Base-by-base conservation (phyloP, 2,113 vertebrate genomes). In the Caranx melampygus region DNA sequence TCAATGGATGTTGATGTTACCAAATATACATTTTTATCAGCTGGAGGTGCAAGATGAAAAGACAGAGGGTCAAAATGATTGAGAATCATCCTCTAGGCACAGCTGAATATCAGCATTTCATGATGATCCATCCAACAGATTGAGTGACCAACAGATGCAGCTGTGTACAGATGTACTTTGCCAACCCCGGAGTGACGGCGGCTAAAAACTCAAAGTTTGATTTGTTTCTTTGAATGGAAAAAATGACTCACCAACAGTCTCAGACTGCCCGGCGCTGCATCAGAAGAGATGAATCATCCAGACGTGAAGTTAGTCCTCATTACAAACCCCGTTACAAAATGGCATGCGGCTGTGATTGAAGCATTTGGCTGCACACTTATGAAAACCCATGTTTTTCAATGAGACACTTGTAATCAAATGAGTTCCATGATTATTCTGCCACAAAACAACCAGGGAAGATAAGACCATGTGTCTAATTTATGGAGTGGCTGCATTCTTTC, bases 361-460 rank as follows among this genome's bases (percentile, higher is more conserved):
- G 71, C 81, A 40, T 86, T 88, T 84, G 82, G 85, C 60, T 78
- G 81, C 88, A 73, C 86, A 84, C 91, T 89, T 87, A 78, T 82
- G 77, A 83, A 91, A 91, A 76, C 67, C 79, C 87, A 90, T 93
- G 89, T 94, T 92, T 93, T 91, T 93, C 90, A 94, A 92, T 89
- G 87, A 92, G 88, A 86, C 80, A 88, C 92, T 91, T 88, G 74
- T 79, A 88, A 88, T 92, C 90, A 93, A 89, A 89, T 88, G 85
- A 87, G 81, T 80, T 88, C 76, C 75, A 64, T 90, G 86, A 91
- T 91, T 90, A 82, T 90, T 85, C 78, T 35, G 74, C 76, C 75
- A 75, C 71, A 80, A 87, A 86, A 79, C 72, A 82, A 81, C 61
- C 72, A 15, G 77, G 44, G 62, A 74, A 78, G 84, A 91, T 88